Conservation (phyloP, 2,888 invertebrate species). For the Cheilosia urbana region DNA sequence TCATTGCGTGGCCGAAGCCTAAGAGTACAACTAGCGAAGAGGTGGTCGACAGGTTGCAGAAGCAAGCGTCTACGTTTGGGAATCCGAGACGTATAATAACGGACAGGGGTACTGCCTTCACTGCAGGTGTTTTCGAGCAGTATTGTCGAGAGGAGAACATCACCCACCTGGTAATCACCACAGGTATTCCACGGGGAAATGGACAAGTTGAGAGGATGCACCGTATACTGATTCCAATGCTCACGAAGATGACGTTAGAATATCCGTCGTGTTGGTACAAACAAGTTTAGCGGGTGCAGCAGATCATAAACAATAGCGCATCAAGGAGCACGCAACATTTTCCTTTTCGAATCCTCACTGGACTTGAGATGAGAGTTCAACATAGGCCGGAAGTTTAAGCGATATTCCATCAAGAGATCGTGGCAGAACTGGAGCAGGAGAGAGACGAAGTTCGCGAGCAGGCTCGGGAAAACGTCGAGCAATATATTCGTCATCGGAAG, state of each 20-base stretch:
- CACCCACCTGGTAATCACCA: slow-evolving; percentile 77
- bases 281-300: background rate
- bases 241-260: background rate
- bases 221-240: background rate
- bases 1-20: no score
- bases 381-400: no score
- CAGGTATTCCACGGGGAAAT: slow-evolving; percentile 80
- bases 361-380: no score
- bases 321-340: background rate
- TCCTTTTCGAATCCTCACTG: no score
- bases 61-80: no score
- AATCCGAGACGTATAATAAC: no score
- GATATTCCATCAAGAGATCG: no score
- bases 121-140: slow-evolving; percentile 78
- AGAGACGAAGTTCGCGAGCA: no score
- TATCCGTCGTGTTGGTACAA: background rate
- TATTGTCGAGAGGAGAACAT: slow-evolving; percentile 78
- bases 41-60: no score
- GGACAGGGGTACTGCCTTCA: slow-evolving; percentile 81
- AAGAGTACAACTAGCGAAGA: no score
- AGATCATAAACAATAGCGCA: background rate
- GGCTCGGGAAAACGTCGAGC: background rate
- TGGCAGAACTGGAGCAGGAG: no score
- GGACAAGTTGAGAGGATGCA: slow-evolving; percentile 78
- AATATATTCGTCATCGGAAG: background rate